These are phyloP conservation scores for Microctenopoma steveboyesi DNA, from an alignment of 2,797 vertebrate genomes.

Conservation along the genomic window DNA sequence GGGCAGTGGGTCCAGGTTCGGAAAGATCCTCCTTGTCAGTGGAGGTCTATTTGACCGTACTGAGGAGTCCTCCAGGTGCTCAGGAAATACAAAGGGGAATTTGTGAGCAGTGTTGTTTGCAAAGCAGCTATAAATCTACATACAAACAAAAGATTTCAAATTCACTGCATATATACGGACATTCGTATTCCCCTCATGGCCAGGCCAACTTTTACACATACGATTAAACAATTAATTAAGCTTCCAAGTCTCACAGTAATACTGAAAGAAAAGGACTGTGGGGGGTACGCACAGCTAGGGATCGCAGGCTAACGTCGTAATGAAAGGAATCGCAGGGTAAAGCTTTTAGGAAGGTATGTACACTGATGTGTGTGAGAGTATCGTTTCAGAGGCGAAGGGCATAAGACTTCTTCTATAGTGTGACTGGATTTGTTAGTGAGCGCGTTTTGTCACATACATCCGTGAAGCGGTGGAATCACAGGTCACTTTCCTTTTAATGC, in stretches of 20 bases:
- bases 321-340: conserved; percentile 57
- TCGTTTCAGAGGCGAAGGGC: conserved; percentile 46
- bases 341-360: conserved; percentile 21
- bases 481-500: conserved; percentile 38
- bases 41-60: neutral
- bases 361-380: conserved; percentile 45
- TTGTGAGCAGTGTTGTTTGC: no score
- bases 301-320: conserved; percentile 35
- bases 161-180: no score
- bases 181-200: no score
- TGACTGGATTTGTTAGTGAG: conserved; percentile 38
- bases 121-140: no score
- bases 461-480: conserved; percentile 38
- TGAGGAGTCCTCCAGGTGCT: neutral
- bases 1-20: no score
- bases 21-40: no score
- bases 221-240: no score
- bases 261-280: conserved; percentile 28
- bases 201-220: no score
- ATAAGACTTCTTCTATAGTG: conserved; percentile 21
- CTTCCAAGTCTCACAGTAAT: conserved; percentile 3
- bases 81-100: neutral
- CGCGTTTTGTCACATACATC: conserved; percentile 36
- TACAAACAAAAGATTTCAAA: no score
- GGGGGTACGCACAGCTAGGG: conserved; percentile 31